Base-by-base conservation (phyloP, 2,888 invertebrate genomes). In the Coenonympha glycerion region DNA sequence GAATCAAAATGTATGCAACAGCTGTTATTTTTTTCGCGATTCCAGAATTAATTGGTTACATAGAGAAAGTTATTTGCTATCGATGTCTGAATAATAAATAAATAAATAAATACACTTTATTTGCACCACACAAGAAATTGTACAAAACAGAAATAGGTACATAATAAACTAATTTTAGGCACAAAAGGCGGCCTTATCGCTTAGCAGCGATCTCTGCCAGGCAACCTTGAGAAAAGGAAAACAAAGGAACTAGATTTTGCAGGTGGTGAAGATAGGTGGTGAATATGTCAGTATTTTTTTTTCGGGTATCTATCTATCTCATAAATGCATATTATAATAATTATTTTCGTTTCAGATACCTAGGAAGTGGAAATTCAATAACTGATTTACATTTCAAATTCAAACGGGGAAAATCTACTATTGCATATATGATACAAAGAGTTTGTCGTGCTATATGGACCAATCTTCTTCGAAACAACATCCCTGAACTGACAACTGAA, bases 261-360 rank as follows among this genome's bases (percentile, higher is more conserved):
- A 62, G 60, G 61, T 59, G 64, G 64, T 44, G 57, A 61, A 63
- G 55, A 63, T 62, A 58, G 60, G 61, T 64, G 57, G n/a, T n/a
- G n/a, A n/a, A n/a, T n/a, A n/a, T n/a, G n/a, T n/a, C n/a, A n/a
- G n/a, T n/a, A n/a, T n/a, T n/a, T n/a, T n/a, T n/a, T n/a, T n/a
- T n/a, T n/a, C n/a, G n/a, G n/a, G n/a, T n/a, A n/a, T n/a, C n/a
- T n/a, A n/a, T n/a, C n/a, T n/a, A n/a, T n/a, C n/a, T n/a, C n/a
- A n/a, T n/a, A n/a, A 61, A 56, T 50, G 57, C 53, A 24, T 55
- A 26, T 40, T 53, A 52, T 47, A 39, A 45, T 50, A 51, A 46
- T 55, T 30, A 47, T 45, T 50, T 54, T 57, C 55, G 49, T 63
- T 63, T 59, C 60, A 63, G 62, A 51, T 61, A 61, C 51, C 57